Percentiles rank a stretch among this genome's conserved stretches.
phyloP scores from a whole-genome alignment of 2,113 vertebrate species.

The Balaenoptera acutorostrata region DNA sequence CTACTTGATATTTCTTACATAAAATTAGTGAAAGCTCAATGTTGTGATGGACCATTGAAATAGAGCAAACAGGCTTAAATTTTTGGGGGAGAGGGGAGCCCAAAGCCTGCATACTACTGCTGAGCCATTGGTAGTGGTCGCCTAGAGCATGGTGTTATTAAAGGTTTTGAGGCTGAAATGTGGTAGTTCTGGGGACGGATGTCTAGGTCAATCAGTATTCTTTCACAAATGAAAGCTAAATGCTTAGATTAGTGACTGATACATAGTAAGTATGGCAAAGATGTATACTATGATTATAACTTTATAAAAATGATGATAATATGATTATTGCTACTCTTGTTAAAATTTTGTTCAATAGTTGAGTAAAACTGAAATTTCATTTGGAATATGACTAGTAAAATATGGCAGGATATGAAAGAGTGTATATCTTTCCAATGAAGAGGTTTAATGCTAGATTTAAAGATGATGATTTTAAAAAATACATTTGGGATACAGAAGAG shows the following conservation, averaged over 20 bases:
- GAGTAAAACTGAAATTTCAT: neutral
- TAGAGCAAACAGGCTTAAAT: neutral
- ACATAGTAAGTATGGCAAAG: neutral
- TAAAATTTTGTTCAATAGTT: neutral
- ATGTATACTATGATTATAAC: neutral
- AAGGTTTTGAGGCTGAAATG: neutral
- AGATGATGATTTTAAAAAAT: neutral
- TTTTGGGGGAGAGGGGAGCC: neutral
- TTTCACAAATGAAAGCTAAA: neutral
- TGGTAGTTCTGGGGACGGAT: neutral
- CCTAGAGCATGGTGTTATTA: neutral
- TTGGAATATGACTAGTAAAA: neutral
- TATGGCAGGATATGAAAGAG: neutral
- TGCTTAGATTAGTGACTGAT: neutral
- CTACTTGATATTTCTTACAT: neutral
- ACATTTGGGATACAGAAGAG: neutral
- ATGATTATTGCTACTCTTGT: neutral
- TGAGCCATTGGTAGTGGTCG: neutral
- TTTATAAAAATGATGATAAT: neutral
- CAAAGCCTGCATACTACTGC: no score
- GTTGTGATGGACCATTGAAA: neutral
- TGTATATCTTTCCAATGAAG: neutral
- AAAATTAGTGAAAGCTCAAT: neutral
- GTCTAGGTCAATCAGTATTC: neutral
- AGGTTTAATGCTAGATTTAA: neutral